These are phyloP conservation scores for Varanus komodoensis DNA, from an alignment of 2,113 vertebrate genomes.

Conservation along the genomic window DNA sequence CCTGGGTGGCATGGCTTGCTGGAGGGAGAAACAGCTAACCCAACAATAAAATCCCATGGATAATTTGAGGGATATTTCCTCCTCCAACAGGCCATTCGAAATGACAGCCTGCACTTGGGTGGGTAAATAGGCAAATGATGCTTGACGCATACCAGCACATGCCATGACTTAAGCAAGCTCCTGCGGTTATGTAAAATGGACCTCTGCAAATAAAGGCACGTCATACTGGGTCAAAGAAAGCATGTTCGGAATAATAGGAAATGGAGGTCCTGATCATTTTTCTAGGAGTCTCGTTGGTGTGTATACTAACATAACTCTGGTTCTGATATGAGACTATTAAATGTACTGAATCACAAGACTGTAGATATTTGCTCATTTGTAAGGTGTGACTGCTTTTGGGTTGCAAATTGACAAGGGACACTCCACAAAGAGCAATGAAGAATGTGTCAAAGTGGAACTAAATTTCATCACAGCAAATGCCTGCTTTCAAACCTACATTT, in stretches of 20 bases:
- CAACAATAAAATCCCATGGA: too few species aligned
- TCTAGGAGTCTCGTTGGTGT: neutral
- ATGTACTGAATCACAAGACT: neutral
- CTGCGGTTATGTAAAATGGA: too few species aligned
- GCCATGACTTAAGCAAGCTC: too few species aligned
- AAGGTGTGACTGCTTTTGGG: neutral
- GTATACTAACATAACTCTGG: neutral
- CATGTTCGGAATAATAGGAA: neutral
- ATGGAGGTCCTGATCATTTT: neutral
- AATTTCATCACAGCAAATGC: neutral
- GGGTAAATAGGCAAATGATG: too few species aligned
- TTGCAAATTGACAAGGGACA: neutral
- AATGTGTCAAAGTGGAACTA: neutral
- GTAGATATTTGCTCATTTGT: neutral
- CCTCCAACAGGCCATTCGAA: too few species aligned
- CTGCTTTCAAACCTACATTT: neutral
- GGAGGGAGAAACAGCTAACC: too few species aligned
- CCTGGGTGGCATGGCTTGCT: too few species aligned
- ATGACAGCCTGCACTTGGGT: too few species aligned
- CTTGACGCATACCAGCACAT: too few species aligned
- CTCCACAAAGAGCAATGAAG: neutral
- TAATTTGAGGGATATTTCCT: too few species aligned
- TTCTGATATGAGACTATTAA: neutral
- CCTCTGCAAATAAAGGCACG: neutral
- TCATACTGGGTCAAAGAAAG: neutral